Base-by-base conservation (phyloP, 2,797 vertebrate species). In the Gymnocypris eckloni region DNA sequence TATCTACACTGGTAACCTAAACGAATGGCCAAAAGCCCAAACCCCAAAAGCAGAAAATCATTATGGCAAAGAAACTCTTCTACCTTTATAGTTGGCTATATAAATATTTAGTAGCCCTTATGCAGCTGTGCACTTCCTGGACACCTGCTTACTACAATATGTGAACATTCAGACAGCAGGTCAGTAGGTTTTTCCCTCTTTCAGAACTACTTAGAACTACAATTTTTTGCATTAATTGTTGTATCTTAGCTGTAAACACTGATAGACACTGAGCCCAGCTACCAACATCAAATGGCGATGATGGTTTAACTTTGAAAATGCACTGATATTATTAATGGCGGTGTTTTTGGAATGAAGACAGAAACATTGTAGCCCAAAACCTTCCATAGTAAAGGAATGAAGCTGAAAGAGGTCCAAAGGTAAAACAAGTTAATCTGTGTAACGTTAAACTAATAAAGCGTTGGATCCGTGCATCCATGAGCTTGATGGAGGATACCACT, bases 371-470 rank as follows among this genome's bases (percentile, higher is more conserved):
- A n/a, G 25, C 45, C 7, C 18, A 80, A 15, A 9, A 67, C 48
- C 28, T 20, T 77, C 41, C 15, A 48, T 28, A 7, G 25, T 28
- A 52, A 37, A 37, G 0, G 11, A 50, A 37, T 22, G 37, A 67
- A 25, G 22, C 48, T 25, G 13, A 78, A 41, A 15, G 4, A 66
- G 54, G 59, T 28, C 4, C 59, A 81, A 81, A 52, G 79, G 79
- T 81, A 69, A 81, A 81, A 69, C 25, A 52, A 18, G 6, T 39
- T 69, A 81, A 69, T 81, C 64, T 69, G 41, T n/a, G 79, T 81
- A 52, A 69, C 33, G 28, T 28, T 28, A 28, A 33, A 2, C 2
- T 2, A 22, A 81, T 69, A 52, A 81, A 69, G 79, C 79, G 39
- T 9, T 33, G 6, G 43, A 81, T 16, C 61, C 0, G 1, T 43